These are phyloP conservation scores for Chlorops oryzae DNA, from an alignment of 1,140 invertebrate genomes.

Conservation along the genomic window DNA sequence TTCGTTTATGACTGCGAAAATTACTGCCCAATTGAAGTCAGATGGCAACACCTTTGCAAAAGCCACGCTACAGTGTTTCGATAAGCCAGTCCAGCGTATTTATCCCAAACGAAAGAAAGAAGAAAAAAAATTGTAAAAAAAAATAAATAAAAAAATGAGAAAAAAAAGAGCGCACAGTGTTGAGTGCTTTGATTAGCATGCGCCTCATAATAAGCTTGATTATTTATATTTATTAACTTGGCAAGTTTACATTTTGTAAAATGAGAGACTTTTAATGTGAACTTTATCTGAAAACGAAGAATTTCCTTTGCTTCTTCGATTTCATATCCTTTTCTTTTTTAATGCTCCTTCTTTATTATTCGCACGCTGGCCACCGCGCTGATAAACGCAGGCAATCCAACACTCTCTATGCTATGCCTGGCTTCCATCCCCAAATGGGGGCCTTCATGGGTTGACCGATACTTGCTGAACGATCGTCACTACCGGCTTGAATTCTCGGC, in stretches of 20 bases:
- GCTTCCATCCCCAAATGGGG: no score
- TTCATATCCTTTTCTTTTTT: conserved; percentile 1
- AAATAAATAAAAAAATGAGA: background rate
- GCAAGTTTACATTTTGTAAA: conserved; percentile 49
- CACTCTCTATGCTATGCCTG: no score
- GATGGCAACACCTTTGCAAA: conserved; percentile 46
- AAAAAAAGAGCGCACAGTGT: conserved; percentile 5
- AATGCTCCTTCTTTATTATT: conserved; percentile 6
- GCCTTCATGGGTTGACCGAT: no score
- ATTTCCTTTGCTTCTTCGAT: conserved; percentile 19
- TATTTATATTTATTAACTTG: conserved; percentile 49
- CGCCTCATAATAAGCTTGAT: conserved; percentile 42
- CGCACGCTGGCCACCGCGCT: background rate
- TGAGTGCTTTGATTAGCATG: conserved; percentile 19
- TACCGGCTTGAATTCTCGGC: no score
- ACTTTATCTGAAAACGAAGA: conserved; percentile 38
- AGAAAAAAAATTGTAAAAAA: background rate
- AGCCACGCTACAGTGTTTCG: conserved; percentile 36
- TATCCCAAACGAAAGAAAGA: background rate
- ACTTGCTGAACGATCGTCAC: no score
- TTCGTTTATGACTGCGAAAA: no score
- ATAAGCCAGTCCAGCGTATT: conserved; percentile 17
- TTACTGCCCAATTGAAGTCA: no score
- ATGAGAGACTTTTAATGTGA: conserved; percentile 48
- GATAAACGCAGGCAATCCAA: background rate